A percentile compares a stretch with the other conserved stretches of the same genome.
Conservation (phyloP, 2,888 invertebrate genomes). For the Toxonevra muliebris region DNA sequence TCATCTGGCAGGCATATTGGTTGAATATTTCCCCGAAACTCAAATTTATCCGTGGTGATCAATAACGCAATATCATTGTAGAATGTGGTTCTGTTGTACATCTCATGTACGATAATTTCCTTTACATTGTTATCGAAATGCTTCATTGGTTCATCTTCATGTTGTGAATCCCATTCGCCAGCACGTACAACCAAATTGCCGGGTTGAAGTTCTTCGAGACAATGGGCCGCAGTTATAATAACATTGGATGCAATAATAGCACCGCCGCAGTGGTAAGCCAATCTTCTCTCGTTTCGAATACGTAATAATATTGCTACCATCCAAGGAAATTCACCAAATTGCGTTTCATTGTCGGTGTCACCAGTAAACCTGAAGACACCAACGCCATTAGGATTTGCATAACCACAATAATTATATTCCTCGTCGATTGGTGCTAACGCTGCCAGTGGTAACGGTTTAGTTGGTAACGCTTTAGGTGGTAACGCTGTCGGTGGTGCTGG, state of each 20-base stretch:
- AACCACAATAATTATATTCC: conserved; percentile 71
- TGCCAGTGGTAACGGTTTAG: conserved; percentile 23
- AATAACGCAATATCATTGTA: conserved; percentile 81
- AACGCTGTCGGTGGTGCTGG: not conserved
- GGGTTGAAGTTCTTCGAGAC: conserved; percentile 65
- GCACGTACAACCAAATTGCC: conserved; percentile 68
- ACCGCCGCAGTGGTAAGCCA: conserved; percentile 67
- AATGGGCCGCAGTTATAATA: conserved; percentile 85
- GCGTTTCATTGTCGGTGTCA: conserved; percentile 72
- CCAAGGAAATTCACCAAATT: conserved; percentile 66
- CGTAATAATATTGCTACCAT: conserved; percentile 68
- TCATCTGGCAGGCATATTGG: conserved; percentile 73
- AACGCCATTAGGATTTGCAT: conserved; percentile 77
- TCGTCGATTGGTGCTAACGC: conserved; percentile 24
- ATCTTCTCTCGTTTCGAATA: conserved; percentile 46
- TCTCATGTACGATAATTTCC: conserved; percentile 70
- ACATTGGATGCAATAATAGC: conserved; percentile 66
- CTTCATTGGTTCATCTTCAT: conserved; percentile 73
- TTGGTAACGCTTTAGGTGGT: not conserved
- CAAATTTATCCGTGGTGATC: conserved; percentile 71
- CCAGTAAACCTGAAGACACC: conserved; percentile 75
- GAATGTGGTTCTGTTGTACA: conserved; percentile 72
- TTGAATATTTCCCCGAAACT: conserved; percentile 72
- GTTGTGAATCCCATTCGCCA: conserved; percentile 87
- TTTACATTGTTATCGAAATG: conserved; percentile 76